phyloP scores from a whole-genome alignment of 2,888 invertebrate genomes.

The Ichneumoninae sp. region DNA sequence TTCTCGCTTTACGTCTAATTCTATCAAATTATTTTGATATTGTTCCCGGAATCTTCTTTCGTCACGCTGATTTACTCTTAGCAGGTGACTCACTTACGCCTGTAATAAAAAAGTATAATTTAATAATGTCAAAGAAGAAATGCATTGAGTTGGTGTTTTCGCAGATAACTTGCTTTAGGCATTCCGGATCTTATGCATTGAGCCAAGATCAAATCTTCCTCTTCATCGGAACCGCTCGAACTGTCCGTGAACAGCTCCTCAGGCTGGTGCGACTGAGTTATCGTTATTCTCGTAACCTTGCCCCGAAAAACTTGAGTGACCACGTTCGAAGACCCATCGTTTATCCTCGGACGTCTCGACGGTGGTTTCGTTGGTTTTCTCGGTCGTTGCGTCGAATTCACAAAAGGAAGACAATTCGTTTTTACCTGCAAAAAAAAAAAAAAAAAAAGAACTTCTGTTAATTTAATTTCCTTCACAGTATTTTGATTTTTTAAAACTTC shows the following conservation, averaged over 20 bases:
- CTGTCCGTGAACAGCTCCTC: constrained; percentile 83
- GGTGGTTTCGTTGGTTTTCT: constrained; percentile 50
- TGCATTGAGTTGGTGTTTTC: background rate
- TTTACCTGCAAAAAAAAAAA: constrained; percentile 41
- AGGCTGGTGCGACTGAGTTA: constrained; percentile 50
- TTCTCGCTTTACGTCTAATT: constrained; percentile 1
- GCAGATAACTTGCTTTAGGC: constrained; percentile 85
- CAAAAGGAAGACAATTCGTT: constrained; percentile 41
- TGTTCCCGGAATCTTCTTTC: constrained; percentile 53
- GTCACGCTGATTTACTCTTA: constrained; percentile 26
- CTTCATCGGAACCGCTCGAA: constrained; percentile 85
- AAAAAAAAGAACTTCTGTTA: background rate
- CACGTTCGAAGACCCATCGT: constrained; percentile 45
- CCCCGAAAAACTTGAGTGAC: constrained; percentile 50
- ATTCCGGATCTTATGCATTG: constrained; percentile 89
- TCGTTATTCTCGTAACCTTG: constrained; percentile 65
- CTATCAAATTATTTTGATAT: constrained; percentile 36
- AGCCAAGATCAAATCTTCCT: constrained; percentile 88
- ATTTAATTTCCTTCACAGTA: background rate
- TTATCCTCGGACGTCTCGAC: constrained; percentile 24
- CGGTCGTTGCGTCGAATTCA: constrained; percentile 57
- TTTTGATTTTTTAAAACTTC: background rate
- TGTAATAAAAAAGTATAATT: constrained; percentile 14
- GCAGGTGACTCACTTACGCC: constrained; percentile 46
- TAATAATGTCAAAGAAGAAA: background rate